Percentiles rank a stretch among this genome's conserved stretches.
Conservation (phyloP, 2,113 vertebrate genomes). For the Campylomormyrus tamandua region DNA sequence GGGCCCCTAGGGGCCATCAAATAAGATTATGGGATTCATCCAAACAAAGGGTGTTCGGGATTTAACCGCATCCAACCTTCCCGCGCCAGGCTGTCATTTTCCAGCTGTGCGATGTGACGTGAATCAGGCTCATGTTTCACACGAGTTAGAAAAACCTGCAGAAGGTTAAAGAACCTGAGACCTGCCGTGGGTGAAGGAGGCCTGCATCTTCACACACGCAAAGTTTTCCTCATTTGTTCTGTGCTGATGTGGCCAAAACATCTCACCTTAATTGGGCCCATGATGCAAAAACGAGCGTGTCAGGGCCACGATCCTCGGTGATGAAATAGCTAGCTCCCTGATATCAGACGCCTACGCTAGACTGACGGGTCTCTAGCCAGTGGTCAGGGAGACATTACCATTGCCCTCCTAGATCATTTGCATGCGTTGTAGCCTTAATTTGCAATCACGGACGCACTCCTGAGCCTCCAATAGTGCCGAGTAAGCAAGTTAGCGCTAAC, state of each 20-base stretch:
- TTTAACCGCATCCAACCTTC: background rate
- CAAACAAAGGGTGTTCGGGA: background rate
- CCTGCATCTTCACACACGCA: conserved; percentile 32
- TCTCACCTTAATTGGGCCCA: conserved; percentile 13
- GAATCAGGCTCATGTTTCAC: background rate
- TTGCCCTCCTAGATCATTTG: conserved; percentile 16
- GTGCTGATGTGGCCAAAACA: conserved; percentile 22
- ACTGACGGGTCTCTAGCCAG: background rate
- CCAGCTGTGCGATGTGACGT: background rate
- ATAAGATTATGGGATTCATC: background rate
- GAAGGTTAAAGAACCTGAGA: conserved; percentile 31
- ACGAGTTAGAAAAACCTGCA: conserved; percentile 24
- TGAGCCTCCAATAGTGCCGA: conserved; percentile 13
- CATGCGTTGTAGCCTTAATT: conserved; percentile 12
- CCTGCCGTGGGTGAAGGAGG: background rate
- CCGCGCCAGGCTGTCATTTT: background rate
- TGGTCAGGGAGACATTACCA: conserved; percentile 19
- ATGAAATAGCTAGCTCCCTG: conserved; percentile 10
- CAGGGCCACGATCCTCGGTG: conserved; percentile 16
- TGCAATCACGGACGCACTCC: conserved; percentile 21
- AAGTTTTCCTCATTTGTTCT: conserved; percentile 9
- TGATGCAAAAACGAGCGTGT: background rate
- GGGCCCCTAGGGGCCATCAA: background rate
- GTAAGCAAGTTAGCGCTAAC: conserved; percentile 18
- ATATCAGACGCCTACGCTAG: background rate